Evolutionary conservation across 2,797 vertebrate species (phyloP), one percentile per base, ranked within the genome.

Genomic region (Cyclopterus lumpus): DNA sequence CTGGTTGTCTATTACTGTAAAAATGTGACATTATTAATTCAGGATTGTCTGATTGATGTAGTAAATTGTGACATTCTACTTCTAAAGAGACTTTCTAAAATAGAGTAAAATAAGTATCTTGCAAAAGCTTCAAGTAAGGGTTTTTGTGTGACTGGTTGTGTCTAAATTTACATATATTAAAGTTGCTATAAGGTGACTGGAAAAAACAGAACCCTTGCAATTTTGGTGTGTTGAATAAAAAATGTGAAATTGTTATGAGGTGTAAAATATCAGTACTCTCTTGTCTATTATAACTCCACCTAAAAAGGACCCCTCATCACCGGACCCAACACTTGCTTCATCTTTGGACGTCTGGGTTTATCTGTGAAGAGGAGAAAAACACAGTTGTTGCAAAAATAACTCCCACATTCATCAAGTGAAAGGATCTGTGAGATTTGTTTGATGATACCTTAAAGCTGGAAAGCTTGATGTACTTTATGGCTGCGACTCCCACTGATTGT

Each of bases 401-500:
- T 79, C 65, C n/a, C 40, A 75, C 80, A 75, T 73, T 87, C 74
- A 80, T 85, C 82, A 81, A 70, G 61, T 71, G 55, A 80, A 79
- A 66, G 77, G 81, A 89, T 89, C 64, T 83, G 79, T 80, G 68
- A n/a, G 20, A 86, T 88, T 87, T 86, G 75, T 79, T 71, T 44
- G 18, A 82, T 85, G 86, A 91, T 91, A 91, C 89, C 89, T 92
- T 75, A 85, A 89, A 93, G 85, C 91, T 75, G 73, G 88, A 88
- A 80, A 67, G 80, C 88, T 83, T 32, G 64, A 76, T 85, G 81
- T 74, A 66, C 81, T 93, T 92, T 91, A 91, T 91, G 73, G 85
- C 85, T 53, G 48, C n/a, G 58, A 87, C 92, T 92, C 93, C 92
- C 92, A 92, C 89, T 91, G 92, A 91, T 93, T 89, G 88, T 82